These are phyloP conservation scores for Sycobia sp. DNA, from an alignment of 1,140 invertebrate species.

Conservation along the genomic window DNA sequence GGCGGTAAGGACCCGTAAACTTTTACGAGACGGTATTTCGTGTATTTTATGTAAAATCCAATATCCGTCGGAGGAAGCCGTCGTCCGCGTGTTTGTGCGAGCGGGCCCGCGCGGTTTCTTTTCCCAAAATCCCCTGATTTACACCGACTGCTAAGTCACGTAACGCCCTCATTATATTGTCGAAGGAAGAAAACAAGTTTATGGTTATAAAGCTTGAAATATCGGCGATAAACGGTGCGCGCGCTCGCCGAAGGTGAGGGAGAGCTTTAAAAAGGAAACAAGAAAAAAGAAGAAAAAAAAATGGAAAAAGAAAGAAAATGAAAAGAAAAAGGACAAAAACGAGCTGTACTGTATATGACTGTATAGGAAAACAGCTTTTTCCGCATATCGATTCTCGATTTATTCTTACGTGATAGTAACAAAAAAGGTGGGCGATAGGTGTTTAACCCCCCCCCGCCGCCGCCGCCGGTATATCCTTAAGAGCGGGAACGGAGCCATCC, in stretches of 20 bases:
- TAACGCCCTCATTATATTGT: constrained; percentile 6
- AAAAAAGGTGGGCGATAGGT: constrained; percentile 4
- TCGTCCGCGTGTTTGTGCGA: background rate
- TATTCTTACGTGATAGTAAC: constrained; percentile 10
- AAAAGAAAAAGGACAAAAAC: background rate
- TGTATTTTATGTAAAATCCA: no score
- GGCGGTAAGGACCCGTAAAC: no score
- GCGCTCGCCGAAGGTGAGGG: no score
- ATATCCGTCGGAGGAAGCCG: constrained; percentile 11
- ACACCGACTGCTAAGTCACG: background rate
- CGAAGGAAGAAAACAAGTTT: constrained; percentile 15
- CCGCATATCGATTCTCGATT: constrained; percentile 27
- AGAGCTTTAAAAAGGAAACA: background rate
- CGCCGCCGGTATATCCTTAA: no score
- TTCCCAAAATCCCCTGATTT: background rate
- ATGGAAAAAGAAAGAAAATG: background rate
- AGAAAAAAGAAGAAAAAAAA: background rate
- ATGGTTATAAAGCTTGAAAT: constrained; percentile 18
- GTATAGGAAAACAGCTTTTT: constrained; percentile 19
- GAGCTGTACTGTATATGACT: no score
- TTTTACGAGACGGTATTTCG: no score
- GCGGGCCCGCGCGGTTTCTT: background rate
- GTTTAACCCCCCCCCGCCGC: no score
- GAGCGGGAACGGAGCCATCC: no score
- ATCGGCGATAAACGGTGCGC: constrained; percentile 17